A percentile compares a stretch with the other conserved stretches of the same genome.
Conservation (phyloP, 2,797 vertebrate genomes). For the Molothrus aeneus region DNA sequence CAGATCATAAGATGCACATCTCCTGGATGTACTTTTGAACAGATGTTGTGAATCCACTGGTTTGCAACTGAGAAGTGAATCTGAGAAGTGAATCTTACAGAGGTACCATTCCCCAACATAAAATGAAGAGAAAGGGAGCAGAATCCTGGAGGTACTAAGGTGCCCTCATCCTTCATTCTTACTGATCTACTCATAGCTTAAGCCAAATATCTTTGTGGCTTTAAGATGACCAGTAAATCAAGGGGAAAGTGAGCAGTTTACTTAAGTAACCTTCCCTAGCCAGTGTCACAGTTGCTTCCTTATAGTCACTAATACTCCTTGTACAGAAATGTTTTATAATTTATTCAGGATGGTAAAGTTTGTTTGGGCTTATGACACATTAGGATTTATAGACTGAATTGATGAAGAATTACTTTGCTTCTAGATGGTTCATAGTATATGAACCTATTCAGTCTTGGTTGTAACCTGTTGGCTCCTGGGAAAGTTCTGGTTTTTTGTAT, state of each 20-base stretch:
- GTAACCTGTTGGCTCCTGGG: constrained; percentile 13
- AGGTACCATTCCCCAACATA: not conserved
- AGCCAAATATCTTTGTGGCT: not conserved
- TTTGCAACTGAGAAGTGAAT: not conserved
- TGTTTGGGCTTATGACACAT: not conserved
- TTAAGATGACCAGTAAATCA: not conserved
- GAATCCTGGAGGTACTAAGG: not conserved
- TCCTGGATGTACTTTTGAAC: not conserved
- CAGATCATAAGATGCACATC: not conserved
- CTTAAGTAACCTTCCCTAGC: not conserved
- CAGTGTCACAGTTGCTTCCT: not conserved
- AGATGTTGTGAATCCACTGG: not conserved
- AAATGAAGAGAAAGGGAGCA: not conserved
- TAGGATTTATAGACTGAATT: not conserved
- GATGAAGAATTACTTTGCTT: not conserved
- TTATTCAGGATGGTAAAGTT: not conserved
- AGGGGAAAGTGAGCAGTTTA: not conserved
- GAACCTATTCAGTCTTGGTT: not conserved
- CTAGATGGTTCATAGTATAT: not conserved
- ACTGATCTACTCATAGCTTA: not conserved
- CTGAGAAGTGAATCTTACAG: not conserved
- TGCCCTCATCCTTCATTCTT: not conserved
- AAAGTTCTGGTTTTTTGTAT: not conserved
- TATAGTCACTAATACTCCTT: not conserved
- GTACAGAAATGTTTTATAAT: not conserved